Conservation (phyloP, 2,888 invertebrate genomes). For the Copidosoma aretas region DNA sequence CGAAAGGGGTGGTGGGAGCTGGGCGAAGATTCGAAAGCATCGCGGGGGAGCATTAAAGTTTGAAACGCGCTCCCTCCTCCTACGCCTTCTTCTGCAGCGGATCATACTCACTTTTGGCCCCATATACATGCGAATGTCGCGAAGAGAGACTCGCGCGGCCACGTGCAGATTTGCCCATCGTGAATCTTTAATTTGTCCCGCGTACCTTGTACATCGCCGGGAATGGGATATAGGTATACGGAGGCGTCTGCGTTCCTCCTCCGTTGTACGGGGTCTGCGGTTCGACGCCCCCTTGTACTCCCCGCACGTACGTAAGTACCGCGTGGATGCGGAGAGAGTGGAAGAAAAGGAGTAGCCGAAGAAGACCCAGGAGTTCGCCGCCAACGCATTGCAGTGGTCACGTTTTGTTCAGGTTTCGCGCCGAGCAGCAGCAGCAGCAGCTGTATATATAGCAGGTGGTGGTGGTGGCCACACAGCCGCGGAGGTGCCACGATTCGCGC, state of each 20-base stretch:
- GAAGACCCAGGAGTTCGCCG: constrained; percentile 4
- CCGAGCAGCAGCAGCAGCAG: background rate
- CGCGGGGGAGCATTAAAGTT: constrained; percentile 42
- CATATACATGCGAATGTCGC: constrained; percentile 1
- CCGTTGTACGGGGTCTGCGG: background rate
- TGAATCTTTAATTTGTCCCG: constrained; percentile 48
- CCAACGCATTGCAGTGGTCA: constrained; percentile 44
- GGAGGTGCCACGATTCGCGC: constrained; percentile 31
- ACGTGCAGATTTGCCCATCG: constrained; percentile 46
- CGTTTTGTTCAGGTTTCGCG: constrained; percentile 45
- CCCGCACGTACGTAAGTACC: background rate
- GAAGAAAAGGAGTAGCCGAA: background rate
- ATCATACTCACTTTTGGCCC: too few relatives aligned
- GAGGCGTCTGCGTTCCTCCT: too few relatives aligned
- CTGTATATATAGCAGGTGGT: background rate
- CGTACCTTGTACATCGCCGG: constrained; percentile 30
- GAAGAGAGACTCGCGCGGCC: constrained; percentile 35
- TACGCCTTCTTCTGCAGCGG: constrained; percentile 27
- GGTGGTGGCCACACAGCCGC: background rate
- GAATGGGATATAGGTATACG: constrained; percentile 46
- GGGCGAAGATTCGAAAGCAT: constrained; percentile 36
- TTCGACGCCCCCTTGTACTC: background rate
- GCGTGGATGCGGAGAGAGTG: constrained; percentile 1
- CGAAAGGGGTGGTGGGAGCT: constrained; percentile 16
- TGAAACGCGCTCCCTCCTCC: constrained; percentile 39